phyloP scores from a whole-genome alignment of 2,797 vertebrate species.

The Zenarchopterus dispar region DNA sequence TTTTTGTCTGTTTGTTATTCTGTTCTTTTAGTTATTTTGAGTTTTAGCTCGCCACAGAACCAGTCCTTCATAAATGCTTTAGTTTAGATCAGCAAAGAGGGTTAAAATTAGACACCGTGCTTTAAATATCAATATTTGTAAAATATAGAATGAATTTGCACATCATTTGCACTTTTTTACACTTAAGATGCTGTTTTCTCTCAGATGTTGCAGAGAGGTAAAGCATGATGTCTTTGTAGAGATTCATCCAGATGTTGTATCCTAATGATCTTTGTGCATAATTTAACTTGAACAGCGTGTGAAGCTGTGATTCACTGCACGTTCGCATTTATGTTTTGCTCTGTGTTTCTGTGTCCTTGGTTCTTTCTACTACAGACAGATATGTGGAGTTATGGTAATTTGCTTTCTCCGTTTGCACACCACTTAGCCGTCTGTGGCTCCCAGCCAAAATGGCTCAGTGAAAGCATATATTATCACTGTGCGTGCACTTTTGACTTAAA shows the following conservation, averaged over 20 bases:
- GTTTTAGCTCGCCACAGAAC: neutral
- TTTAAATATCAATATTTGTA: neutral
- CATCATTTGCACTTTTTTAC: neutral
- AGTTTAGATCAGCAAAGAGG: neutral
- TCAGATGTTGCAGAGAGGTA: conserved; percentile 15
- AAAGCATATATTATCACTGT: conserved; percentile 44
- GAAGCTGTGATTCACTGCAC: conserved; percentile 35
- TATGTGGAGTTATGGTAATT: conserved; percentile 59
- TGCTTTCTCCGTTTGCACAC: conserved; percentile 54
- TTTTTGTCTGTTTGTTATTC: no score
- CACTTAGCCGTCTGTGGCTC: conserved; percentile 45
- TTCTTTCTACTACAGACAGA: conserved; percentile 33
- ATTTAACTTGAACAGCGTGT: conserved; percentile 7
- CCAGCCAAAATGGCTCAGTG: conserved; percentile 44
- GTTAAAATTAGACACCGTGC: neutral
- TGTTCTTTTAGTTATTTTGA: no score
- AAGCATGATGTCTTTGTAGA: conserved; percentile 17
- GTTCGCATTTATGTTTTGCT: conserved; percentile 25
- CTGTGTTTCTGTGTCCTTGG: conserved; percentile 28
- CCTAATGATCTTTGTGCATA: conserved; percentile 6
- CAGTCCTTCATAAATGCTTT: neutral
- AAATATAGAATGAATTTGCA: no score
- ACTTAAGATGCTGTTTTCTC: neutral
- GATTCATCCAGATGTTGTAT: conserved; percentile 10
- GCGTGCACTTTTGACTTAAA: conserved; percentile 41